These are phyloP conservation scores for Bucco capensis DNA, from an alignment of 2,113 vertebrate species.

Conservation along the genomic window DNA sequence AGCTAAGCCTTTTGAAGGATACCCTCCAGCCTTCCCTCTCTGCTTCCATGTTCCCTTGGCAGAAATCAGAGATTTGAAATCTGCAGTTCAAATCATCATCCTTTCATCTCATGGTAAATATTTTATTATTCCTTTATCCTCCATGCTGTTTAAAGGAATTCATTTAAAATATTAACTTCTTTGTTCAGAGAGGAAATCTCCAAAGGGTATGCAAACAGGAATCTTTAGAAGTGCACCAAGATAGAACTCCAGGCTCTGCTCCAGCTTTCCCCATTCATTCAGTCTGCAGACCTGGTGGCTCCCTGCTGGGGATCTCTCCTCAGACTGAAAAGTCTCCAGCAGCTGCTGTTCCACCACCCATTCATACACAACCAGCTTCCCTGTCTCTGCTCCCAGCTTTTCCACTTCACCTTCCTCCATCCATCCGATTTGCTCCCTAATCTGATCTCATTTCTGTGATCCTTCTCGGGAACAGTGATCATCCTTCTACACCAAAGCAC, in stretches of 20 bases:
- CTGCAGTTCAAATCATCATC: not conserved
- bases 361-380: not conserved
- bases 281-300: conserved; percentile 23
- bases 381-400: not conserved
- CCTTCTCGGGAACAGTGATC: not conserved
- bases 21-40: not conserved
- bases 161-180: conserved; percentile 34
- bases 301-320: conserved; percentile 8
- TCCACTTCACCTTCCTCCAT: not conserved
- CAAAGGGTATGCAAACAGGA: not conserved
- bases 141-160: conserved; percentile 28
- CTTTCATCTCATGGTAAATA: conserved; percentile 37
- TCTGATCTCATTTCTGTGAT: conserved; percentile 14
- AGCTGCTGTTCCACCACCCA: not conserved
- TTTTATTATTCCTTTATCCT: conserved; percentile 44
- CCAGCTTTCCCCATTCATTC: conserved; percentile 55
- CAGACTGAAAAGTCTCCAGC: not conserved
- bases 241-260: conserved; percentile 28
- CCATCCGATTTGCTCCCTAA: not conserved
- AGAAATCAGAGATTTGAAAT: conserved; percentile 35
- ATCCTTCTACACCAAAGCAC: not conserved
- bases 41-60: not conserved
- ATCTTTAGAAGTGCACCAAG: conserved; percentile 17
- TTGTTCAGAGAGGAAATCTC: conserved; percentile 34
- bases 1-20: not conserved